phyloP scores from a whole-genome alignment of 2,113 vertebrate genomes.

The Calonectris borealis region DNA sequence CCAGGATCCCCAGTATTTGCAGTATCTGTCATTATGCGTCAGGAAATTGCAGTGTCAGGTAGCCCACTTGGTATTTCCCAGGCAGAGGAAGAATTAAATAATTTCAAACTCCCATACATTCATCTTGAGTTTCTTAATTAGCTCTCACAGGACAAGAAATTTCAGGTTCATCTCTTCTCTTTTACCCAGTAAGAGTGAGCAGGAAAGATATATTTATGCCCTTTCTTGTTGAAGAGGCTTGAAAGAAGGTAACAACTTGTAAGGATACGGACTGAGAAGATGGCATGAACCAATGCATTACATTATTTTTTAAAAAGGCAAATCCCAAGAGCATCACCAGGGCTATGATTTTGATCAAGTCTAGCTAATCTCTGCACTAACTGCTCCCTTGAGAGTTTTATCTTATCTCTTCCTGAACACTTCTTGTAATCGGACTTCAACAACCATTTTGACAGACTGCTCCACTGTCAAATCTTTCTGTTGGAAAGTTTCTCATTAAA shows the following conservation, averaged over 20 bases:
- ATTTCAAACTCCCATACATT: background rate
- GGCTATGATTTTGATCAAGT: background rate
- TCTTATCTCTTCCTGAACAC: background rate
- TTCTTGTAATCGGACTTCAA: background rate
- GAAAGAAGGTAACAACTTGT: background rate
- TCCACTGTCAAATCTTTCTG: background rate
- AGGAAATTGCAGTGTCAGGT: background rate
- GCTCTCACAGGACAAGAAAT: background rate
- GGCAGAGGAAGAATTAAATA: background rate
- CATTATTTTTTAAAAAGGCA: background rate
- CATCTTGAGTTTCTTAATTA: background rate
- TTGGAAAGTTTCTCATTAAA: constrained; percentile 27
- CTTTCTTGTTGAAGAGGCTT: background rate
- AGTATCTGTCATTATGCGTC: background rate
- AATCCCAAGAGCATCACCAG: background rate
- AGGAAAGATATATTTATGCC: background rate
- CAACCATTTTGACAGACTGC: background rate
- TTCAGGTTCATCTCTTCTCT: background rate
- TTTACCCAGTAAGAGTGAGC: background rate
- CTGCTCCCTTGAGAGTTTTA: background rate
- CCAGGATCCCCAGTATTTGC: background rate
- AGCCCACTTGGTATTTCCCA: background rate
- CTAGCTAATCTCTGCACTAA: background rate
- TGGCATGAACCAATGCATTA: background rate
- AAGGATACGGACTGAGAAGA: background rate